Base-by-base conservation (phyloP, 2,888 invertebrate species). In the Encarsia formosa region DNA sequence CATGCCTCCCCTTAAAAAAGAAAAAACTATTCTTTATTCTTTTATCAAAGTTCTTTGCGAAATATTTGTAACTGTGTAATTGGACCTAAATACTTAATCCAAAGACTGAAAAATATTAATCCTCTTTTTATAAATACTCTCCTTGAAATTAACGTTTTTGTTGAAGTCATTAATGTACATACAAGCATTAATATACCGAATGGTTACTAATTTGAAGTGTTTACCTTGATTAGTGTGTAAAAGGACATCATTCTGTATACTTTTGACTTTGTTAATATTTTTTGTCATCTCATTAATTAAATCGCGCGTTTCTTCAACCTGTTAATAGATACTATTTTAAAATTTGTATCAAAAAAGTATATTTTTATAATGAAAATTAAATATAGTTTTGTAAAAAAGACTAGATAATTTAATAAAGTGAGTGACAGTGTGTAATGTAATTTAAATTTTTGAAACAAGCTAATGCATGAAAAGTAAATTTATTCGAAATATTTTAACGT, bases 171-270 rank as follows among this genome's bases (percentile, higher is more conserved):
- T n/a, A n/a, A n/a, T n/a, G n/a, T n/a, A n/a, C n/a, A n/a, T n/a
- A n/a, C n/a, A n/a, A n/a, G n/a, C n/a, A n/a, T n/a, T n/a, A n/a
- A 15, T 34, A 34, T 29, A 29, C 29, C 29, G 8, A 29, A n/a
- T n/a, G n/a, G 8, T 15, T 34, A 34, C 13, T 9, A 34, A 15
- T 11, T 9, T 15, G 9, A 5, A 34, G 48, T 19, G 34, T 40
- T 63, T 63, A 74, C 73, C 72, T 65, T 64, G 66, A 60, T 70
- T 69, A 20, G 68, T 71, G 43, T 74, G 70, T 13, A 67, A 65
- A 2, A 73, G 61, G 49, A 69, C 65, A 59, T 73, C 67, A 45
- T 79, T 80, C 63, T 83, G 82, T 61, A 75, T 63, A 38, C 66
- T 65, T 58, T 73, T 73, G 5, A 76, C 67, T 32, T 69, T 66